phyloP scores from a whole-genome alignment of 2,113 vertebrate species.

The Muscicapa adusta region DNA sequence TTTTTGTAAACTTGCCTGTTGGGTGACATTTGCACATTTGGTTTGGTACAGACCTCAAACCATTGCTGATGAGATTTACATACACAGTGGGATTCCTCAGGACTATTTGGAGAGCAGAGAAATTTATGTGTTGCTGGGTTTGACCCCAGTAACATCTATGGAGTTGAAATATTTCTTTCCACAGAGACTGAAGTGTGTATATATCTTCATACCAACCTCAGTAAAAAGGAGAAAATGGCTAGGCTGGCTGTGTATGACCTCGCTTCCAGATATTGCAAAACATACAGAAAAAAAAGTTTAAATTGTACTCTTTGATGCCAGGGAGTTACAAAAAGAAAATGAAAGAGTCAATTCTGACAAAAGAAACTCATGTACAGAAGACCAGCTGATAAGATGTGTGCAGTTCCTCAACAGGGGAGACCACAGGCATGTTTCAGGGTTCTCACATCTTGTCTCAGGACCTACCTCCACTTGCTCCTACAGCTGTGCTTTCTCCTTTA shows the following conservation, averaged over 20 bases:
- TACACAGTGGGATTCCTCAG: background rate
- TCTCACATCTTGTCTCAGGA: too few relatives aligned
- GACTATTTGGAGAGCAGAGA: background rate
- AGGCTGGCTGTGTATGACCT: background rate
- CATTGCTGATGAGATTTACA: background rate
- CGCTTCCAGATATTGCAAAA: background rate
- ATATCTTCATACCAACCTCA: background rate
- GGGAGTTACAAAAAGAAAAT: too few relatives aligned
- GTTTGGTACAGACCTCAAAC: background rate
- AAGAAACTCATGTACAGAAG: too few relatives aligned
- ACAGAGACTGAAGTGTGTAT: background rate
- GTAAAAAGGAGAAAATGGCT: background rate
- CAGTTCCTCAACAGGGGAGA: too few relatives aligned
- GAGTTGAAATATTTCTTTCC: background rate
- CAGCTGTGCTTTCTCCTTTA: too few relatives aligned
- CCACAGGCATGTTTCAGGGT: too few relatives aligned
- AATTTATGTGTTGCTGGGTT: background rate
- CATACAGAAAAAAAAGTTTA: background rate
- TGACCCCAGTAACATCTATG: background rate
- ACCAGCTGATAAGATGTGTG: too few relatives aligned
- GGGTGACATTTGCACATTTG: background rate
- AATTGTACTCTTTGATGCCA: background rate
- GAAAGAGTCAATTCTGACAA: too few relatives aligned
- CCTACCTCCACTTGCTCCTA: too few relatives aligned
- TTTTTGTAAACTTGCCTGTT: background rate